These are phyloP conservation scores for Girardia tigrina DNA, from an alignment of 2,888 invertebrate species.

Conservation along the genomic window DNA sequence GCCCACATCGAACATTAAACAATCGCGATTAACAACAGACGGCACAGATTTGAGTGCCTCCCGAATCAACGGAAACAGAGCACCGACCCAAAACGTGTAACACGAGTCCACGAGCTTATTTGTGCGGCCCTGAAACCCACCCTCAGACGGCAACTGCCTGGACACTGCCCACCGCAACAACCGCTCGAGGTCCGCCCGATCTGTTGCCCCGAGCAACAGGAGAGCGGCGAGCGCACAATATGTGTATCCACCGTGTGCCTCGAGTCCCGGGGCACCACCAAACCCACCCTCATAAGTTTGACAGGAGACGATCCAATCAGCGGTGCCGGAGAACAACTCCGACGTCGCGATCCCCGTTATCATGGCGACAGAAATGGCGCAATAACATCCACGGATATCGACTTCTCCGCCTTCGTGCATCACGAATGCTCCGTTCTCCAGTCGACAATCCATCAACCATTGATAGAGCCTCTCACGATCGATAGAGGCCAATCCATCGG, in stretches of 20 bases:
- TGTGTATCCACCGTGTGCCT: conserved; percentile 98
- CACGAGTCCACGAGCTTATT: conserved; percentile 96
- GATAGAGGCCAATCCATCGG: conserved; percentile 71
- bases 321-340: conserved; percentile 67
- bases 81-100: conserved; percentile 98
- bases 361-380: conserved; percentile 77
- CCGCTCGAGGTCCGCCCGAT: conserved; percentile 63
- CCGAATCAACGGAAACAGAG: conserved; percentile 72
- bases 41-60: conserved; percentile 54
- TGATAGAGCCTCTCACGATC: conserved; percentile 61
- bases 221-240: conserved; percentile 87
- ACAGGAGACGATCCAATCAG: conserved; percentile 67
- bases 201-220: conserved; percentile 63
- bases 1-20: conserved; percentile 65
- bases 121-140: conserved; percentile 83
- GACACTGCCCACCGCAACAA: conserved; percentile 70
- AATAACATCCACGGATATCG: conserved; percentile 88
- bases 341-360: conserved; percentile 66
- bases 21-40: conserved; percentile 34
- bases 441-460: conserved; percentile 66
- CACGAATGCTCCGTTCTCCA: conserved; percentile 73
- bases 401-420: conserved; percentile 82
- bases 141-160: conserved; percentile 80
- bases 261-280: conserved; percentile 77
- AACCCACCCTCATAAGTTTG: conserved; percentile 93